These are phyloP conservation scores for Nestor notabilis DNA, from an alignment of 2,113 vertebrate genomes.

Conservation along the genomic window DNA sequence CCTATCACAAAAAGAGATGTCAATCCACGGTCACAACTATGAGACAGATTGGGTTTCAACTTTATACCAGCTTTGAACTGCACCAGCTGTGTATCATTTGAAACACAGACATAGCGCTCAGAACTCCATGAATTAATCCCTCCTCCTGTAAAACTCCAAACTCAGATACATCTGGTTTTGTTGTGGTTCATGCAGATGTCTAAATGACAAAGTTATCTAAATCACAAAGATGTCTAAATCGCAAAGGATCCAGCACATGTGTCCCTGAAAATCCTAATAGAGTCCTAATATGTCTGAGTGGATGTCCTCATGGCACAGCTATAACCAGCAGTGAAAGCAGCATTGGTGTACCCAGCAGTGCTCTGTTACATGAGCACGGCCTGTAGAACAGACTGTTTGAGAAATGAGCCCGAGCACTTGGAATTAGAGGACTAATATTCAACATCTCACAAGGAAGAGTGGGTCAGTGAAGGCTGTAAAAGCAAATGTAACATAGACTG, in stretches of 20 bases:
- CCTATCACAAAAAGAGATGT: neutral
- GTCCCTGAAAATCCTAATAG: neutral
- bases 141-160: neutral
- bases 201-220: neutral
- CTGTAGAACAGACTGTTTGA: neutral
- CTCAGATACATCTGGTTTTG: neutral
- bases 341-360: fast-evolving
- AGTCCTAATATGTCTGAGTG: neutral
- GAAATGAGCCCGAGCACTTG: neutral
- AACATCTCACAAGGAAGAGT: neutral
- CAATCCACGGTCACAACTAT: neutral
- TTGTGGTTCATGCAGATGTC: neutral
- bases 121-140: neutral
- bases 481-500: neutral
- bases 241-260: neutral
- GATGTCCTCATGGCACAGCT: neutral
- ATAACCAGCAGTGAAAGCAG: neutral
- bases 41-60: neutral
- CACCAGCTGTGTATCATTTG: neutral
- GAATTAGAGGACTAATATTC: neutral
- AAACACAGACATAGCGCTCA: neutral
- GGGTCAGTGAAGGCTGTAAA: neutral
- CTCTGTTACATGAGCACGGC: fast-evolving
- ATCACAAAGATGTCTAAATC: neutral
- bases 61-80: neutral